Evolutionary conservation across 1,140 invertebrate species (phyloP).

Genomic region (Caenorhabditis inopinata): DNA sequence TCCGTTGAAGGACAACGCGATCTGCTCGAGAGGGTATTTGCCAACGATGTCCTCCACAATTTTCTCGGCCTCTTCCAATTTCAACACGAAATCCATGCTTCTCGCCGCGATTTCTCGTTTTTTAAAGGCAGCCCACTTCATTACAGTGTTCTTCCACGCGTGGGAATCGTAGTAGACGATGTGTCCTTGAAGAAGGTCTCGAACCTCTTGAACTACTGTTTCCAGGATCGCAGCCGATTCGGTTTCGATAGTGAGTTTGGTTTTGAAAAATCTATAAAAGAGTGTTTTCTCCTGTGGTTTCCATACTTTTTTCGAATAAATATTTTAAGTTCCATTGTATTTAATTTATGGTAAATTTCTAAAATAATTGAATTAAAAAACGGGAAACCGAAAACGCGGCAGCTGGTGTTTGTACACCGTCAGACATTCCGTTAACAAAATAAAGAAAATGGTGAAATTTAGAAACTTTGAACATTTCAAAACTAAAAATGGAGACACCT

Average conservation of each 20-base stretch:
- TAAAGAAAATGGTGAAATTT: too few relatives aligned
- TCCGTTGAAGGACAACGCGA: conserved; percentile 44
- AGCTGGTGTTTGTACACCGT: too few relatives aligned
- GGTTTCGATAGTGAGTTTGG: conserved; percentile 69
- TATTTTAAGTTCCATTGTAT: too few relatives aligned
- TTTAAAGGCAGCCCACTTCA: conserved; percentile 13
- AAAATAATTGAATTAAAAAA: too few relatives aligned
- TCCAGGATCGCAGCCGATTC: conserved; percentile 59
- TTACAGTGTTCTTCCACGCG: conserved; percentile 55
- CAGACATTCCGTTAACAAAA: too few relatives aligned
- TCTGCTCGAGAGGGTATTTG: conserved; percentile 40
- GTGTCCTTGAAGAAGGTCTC: conserved; percentile 36
- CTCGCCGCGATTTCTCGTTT: background rate
- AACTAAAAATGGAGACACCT: too few relatives aligned
- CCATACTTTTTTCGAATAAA: too few relatives aligned
- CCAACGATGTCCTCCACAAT: conserved; percentile 31
- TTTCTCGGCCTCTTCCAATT: conserved; percentile 29
- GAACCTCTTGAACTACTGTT: conserved; percentile 52
- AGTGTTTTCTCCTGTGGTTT: too few relatives aligned
- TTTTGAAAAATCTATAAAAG: conserved; percentile 68
- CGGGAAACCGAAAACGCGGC: too few relatives aligned
- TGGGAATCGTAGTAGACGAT: conserved; percentile 67
- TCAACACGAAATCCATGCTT: background rate
- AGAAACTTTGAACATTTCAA: too few relatives aligned
- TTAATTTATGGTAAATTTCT: too few relatives aligned